phyloP scores from a whole-genome alignment of 2,113 vertebrate species.

The Ammodramus savannarum region DNA sequence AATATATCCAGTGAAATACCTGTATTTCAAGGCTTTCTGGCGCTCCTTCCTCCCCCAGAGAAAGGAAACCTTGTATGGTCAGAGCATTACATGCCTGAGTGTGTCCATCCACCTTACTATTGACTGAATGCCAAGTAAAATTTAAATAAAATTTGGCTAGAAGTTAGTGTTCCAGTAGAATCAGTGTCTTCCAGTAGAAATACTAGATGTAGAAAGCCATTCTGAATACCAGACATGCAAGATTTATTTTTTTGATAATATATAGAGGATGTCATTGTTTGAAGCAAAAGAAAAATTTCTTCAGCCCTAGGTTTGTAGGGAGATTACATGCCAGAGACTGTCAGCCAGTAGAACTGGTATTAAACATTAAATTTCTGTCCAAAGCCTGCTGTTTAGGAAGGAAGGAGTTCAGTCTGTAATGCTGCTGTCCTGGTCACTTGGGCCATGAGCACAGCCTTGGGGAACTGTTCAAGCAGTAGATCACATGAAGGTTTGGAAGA shows the following conservation, averaged over 20 bases:
- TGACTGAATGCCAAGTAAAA: not conserved
- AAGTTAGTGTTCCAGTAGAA: not conserved
- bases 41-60: rapidly evolving
- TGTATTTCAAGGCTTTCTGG: not conserved
- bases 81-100: not conserved
- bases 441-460: not conserved
- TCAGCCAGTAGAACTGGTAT: not conserved
- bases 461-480: not conserved
- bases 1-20: not conserved
- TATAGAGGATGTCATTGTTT: not conserved
- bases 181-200: not conserved
- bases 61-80: not conserved
- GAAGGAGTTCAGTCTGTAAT: not conserved
- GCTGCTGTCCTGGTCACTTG: constrained; percentile 1
- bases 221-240: not conserved
- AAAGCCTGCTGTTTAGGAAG: not conserved
- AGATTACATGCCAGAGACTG: not conserved
- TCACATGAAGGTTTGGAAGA: not conserved
- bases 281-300: not conserved
- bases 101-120: not conserved
- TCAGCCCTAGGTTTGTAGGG: not conserved
- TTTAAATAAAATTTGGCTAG: not conserved
- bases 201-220: not conserved
- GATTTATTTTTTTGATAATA: not conserved
- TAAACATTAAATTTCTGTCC: not conserved